Percentiles rank a stretch among this genome's conserved stretches.
Conservation (phyloP, 35 echinoderm and acorn worm species). For the Heliocidaris tuberculata region DNA sequence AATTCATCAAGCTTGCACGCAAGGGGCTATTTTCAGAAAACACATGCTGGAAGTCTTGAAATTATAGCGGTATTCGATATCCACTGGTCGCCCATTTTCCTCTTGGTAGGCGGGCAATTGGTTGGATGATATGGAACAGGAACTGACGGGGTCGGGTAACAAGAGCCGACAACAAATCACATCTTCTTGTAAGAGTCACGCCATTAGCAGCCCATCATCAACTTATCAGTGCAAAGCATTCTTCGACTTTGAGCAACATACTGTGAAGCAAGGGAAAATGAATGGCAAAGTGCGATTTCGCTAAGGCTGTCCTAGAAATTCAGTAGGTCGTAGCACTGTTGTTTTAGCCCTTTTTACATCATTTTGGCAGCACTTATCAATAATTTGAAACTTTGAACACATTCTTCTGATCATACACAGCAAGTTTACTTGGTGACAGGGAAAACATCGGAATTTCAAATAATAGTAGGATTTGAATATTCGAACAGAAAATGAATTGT, state of each 20-base stretch:
- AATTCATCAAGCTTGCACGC: constrained; percentile 9
- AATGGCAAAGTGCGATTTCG: not conserved
- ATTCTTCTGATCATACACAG: too few relatives aligned
- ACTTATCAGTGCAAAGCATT: not conserved
- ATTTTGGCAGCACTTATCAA: too few relatives aligned
- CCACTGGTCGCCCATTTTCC: not conserved
- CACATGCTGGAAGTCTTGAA: not conserved
- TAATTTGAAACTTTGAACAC: too few relatives aligned
- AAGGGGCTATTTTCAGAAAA: constrained; percentile 16
- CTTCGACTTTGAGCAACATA: not conserved
- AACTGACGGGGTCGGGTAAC: not conserved
- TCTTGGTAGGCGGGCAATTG: constrained; percentile 15
- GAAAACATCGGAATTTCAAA: too few relatives aligned
- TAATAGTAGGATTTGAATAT: too few relatives aligned
- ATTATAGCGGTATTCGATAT: constrained; percentile 12
- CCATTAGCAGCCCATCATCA: not conserved
- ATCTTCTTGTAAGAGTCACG: constrained; percentile 9
- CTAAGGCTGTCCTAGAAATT: too few relatives aligned
- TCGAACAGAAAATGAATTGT: too few relatives aligned
- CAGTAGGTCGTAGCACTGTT: not conserved
- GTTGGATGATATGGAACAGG: not conserved
- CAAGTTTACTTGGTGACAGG: too few relatives aligned
- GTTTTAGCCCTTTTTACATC: too few relatives aligned
- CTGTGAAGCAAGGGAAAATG: not conserved
- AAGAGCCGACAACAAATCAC: not conserved